Base-by-base conservation (phyloP, 2,888 invertebrate genomes). In the Chelonus formosanus region DNA sequence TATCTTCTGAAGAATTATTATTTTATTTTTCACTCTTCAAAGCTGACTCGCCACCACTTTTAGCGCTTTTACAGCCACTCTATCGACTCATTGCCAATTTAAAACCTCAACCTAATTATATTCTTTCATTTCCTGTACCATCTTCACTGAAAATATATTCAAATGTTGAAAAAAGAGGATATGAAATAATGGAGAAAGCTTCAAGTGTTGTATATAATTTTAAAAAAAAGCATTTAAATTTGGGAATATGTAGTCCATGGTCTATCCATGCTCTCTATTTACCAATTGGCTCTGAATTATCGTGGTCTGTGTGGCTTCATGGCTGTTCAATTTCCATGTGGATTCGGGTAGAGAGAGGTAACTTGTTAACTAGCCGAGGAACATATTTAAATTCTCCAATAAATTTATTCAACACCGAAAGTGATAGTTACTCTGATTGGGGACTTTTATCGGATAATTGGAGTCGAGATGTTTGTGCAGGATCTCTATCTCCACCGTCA, bases 241-340 rank as follows among this genome's bases (percentile, higher is more conserved):
- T 76, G 5, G 83, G 81, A 61, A 77, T 83, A 47, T 84, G 84
- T 64, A 84, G 82, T 60, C 84, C 84, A 1, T 84, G 84, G 84
- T 84, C 84, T 3, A 79, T 83, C 0, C 81, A 84, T 52, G 84
- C 83, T 0, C 68, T 75, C 0, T 84, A 83, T 63, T 66, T 84
- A 56, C 84, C 84, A 2, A 72, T 84, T 5, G 80, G 82, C 3
- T 74, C 80, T 0, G 83, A 84, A 72, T 60, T 82, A 4, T 70
- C 78, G 0, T 90, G 90, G 90, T 87, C 88, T 68, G 86, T 89
- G 67, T 90, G 90, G 89, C 77, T 86, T 71, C 85, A 86, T 53
- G 90, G 90, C n/a, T 89, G 89, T 81, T 87, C 89, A 3, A 80
- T 86, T 40, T 84, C 86, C 3, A 78, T 87, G 76, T 90, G 90